Conservation (phyloP, 2,113 vertebrate species). For the Corapipo altera region DNA sequence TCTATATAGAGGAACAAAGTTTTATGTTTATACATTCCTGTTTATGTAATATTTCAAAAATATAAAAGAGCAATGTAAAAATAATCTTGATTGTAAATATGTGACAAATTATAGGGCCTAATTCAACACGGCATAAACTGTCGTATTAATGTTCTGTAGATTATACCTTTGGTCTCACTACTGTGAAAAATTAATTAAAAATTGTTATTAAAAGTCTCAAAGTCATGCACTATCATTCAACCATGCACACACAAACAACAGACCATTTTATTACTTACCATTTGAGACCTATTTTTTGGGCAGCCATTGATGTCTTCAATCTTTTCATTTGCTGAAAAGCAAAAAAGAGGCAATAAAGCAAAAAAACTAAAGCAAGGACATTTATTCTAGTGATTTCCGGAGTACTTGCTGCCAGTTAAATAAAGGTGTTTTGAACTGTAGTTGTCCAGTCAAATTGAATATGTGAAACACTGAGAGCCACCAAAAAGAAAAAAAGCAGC, state of each 20-base stretch:
- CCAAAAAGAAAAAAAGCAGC: constrained; percentile 47
- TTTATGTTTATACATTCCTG: not conserved
- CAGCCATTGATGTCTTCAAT: constrained; percentile 97
- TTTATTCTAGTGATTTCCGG: constrained; percentile 1
- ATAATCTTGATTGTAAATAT: not conserved
- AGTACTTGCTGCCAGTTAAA: constrained; percentile 35
- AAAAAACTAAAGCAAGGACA: not conserved
- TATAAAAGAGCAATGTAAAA: not conserved
- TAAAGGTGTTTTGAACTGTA: not conserved
- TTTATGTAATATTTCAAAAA: not conserved
- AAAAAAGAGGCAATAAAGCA: constrained; percentile 12
- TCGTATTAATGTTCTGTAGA: not conserved
- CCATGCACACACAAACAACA: not conserved
- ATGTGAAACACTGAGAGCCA: constrained; percentile 68
- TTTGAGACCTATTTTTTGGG: constrained; percentile 96
- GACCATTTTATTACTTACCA: constrained; percentile 81
- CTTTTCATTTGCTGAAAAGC: constrained; percentile 94
- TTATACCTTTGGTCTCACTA: not conserved
- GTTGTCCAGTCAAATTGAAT: constrained; percentile 67
- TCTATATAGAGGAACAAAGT: not conserved
- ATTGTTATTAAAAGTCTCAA: not conserved
- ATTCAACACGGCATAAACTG: not conserved
- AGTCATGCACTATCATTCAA: not conserved
- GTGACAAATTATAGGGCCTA: not conserved
- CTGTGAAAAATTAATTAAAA: not conserved